A percentile compares a stretch with the other conserved stretches of the same genome.
These are phyloP conservation scores for Drosophila sechellia DNA, from an alignment of 1,140 invertebrate genomes.

Conservation along the genomic window DNA sequence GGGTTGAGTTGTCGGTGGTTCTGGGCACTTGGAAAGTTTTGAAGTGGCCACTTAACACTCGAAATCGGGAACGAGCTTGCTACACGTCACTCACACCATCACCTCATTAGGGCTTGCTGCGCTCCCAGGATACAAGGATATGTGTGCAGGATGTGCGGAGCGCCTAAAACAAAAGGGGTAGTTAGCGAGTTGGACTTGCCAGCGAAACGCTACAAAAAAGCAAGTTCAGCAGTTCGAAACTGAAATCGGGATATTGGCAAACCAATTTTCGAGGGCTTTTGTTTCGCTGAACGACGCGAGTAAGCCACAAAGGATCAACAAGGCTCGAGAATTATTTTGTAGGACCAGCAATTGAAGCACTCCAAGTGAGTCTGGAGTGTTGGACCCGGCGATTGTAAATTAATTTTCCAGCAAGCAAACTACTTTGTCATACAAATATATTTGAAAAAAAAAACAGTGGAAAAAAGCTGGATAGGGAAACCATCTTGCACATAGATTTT, in stretches of 20 bases:
- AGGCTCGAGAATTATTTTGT: constrained; percentile 80
- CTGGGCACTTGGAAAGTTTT: constrained; percentile 35
- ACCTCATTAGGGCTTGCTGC: constrained; percentile 39
- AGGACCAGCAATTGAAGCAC: constrained; percentile 70
- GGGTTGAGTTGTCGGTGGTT: constrained; percentile 25
- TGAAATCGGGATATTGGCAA: constrained; percentile 65
- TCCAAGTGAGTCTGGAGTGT: constrained; percentile 22
- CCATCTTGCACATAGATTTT: too few relatives aligned
- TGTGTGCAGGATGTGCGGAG: constrained; percentile 28
- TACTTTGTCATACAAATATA: constrained; percentile 60
- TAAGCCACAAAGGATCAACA: constrained; percentile 83
- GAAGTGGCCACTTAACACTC: constrained; percentile 68
- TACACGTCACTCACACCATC: constrained; percentile 39
- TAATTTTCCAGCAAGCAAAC: constrained; percentile 68
- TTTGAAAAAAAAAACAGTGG: not conserved
- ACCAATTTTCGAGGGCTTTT: constrained; percentile 81
- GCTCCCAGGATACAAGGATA: constrained; percentile 75
- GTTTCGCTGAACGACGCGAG: constrained; percentile 75
- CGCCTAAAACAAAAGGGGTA: constrained; percentile 74
- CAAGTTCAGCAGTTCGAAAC: constrained; percentile 16
- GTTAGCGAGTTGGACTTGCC: constrained; percentile 35
- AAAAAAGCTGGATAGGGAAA: not conserved
- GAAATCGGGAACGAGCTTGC: constrained; percentile 30
- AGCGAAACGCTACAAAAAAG: constrained; percentile 24
- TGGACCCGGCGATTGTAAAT: constrained; percentile 41